Evolutionary conservation across 2,797 vertebrate species (phyloP).

Genomic region (Manis crassicaudata): DNA sequence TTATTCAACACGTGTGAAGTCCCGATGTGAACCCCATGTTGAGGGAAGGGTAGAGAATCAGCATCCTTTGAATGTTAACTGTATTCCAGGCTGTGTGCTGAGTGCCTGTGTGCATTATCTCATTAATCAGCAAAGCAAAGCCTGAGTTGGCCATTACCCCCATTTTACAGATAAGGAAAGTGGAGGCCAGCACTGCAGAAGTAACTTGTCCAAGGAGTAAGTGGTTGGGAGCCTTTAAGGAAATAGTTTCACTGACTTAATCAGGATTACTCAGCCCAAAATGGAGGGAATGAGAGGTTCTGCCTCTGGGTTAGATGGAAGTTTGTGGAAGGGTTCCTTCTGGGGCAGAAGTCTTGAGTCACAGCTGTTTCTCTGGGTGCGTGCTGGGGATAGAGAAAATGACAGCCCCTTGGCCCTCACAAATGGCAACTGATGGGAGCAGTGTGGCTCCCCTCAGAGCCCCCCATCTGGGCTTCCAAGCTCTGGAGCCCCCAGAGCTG

Average conservation of each 20-base stretch:
- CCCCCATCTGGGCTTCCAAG: conserved; percentile 33
- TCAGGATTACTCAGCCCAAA: background rate
- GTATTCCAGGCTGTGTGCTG: background rate
- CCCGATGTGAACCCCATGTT: conserved; percentile 24
- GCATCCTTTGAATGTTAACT: background rate
- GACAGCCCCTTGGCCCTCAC: conserved; percentile 15
- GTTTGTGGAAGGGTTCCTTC: background rate
- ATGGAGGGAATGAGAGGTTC: background rate
- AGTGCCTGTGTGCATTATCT: background rate
- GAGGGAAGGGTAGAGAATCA: background rate
- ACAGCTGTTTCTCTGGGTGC: background rate
- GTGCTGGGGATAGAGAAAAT: background rate
- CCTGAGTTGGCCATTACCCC: background rate
- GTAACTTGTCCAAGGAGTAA: background rate
- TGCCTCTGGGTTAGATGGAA: background rate
- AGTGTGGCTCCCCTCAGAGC: background rate
- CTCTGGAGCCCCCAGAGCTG: conserved; percentile 56
- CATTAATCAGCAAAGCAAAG: background rate
- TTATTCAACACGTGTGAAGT: background rate
- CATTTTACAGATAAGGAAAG: conserved; percentile 55
- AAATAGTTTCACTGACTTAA: background rate
- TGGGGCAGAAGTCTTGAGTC: conserved; percentile 18
- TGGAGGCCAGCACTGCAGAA: background rate
- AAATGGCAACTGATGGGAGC: background rate
- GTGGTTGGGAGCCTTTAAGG: background rate